Evolutionary conservation across 2,888 invertebrate genomes (phyloP).

Genomic region (Ophioninae sp.): DNA sequence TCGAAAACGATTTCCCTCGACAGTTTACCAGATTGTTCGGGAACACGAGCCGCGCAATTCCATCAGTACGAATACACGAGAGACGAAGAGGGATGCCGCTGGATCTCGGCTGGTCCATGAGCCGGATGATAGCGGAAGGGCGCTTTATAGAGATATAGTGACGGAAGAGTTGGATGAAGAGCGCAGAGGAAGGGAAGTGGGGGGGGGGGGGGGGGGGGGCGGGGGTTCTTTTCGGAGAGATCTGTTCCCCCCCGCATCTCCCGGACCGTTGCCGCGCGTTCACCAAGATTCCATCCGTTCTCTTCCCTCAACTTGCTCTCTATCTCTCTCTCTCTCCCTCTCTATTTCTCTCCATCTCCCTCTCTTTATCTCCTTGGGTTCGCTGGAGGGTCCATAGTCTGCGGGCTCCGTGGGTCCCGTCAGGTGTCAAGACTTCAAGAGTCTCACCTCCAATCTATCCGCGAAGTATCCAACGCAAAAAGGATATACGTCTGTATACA

Average conservation of each 20-base stretch:
- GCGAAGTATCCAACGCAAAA: conserved; percentile 36
- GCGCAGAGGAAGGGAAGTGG: not conserved
- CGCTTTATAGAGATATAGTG: conserved; percentile 25
- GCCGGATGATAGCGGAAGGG: conserved; percentile 14
- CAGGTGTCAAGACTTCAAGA: conserved; percentile 67
- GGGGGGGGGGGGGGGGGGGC: not conserved
- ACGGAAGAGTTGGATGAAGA: not conserved
- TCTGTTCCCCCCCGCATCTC: conserved; percentile 40
- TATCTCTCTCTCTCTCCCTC: conserved; percentile 16
- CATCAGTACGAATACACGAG: conserved; percentile 30
- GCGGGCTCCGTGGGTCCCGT: conserved; percentile 55
- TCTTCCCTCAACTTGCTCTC: conserved; percentile 4
- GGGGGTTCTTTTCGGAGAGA: conserved; percentile 39
- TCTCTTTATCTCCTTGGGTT: conserved; percentile 41
- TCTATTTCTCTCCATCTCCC: conserved; percentile 5
- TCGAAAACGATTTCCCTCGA: conserved; percentile 54
- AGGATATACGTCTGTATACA: conserved; percentile 25
- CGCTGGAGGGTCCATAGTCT: conserved; percentile 48
- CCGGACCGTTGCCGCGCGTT: conserved; percentile 50
- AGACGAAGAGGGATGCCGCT: conserved; percentile 22
- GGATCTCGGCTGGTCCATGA: conserved; percentile 39
- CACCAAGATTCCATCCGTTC: conserved; percentile 51
- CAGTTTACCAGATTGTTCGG: conserved; percentile 55
- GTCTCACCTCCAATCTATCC: conserved; percentile 68
- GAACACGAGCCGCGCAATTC: conserved; percentile 31